Conservation (phyloP, 2,797 vertebrate species). For the Manis javanica region DNA sequence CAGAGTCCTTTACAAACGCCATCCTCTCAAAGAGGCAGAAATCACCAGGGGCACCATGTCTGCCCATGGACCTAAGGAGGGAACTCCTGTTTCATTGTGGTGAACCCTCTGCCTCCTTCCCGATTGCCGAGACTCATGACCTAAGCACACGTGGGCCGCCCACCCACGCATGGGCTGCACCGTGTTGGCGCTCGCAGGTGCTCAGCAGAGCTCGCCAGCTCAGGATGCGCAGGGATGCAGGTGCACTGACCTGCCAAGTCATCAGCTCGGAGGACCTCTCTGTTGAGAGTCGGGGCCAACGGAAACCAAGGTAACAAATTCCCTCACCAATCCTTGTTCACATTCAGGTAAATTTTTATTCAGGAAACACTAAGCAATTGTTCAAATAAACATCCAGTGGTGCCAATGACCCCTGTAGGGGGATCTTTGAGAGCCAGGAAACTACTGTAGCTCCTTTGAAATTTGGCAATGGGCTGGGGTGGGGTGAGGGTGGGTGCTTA, state of each 20-base stretch:
- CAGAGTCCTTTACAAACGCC: neutral
- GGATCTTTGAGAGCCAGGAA: neutral
- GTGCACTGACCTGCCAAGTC: neutral
- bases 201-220: too few species aligned
- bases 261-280: neutral
- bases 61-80: too few species aligned
- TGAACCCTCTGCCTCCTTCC: neutral
- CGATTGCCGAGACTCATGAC: neutral
- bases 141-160: accelerated
- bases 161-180: accelerated
- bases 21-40: neutral
- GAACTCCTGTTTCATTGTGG: neutral
- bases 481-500: accelerated
- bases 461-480: neutral
- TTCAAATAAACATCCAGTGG: neutral
- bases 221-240: accelerated
- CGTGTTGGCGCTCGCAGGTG: neutral
- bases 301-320: neutral
- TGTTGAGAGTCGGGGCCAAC: neutral
- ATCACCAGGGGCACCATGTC: too few species aligned
- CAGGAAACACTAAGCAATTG: neutral
- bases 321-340: neutral
- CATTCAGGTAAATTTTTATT: neutral
- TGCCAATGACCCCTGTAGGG: neutral
- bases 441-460: neutral